Conservation (phyloP, 2,888 invertebrate species). For the Drosophila trichaetosa region DNA sequence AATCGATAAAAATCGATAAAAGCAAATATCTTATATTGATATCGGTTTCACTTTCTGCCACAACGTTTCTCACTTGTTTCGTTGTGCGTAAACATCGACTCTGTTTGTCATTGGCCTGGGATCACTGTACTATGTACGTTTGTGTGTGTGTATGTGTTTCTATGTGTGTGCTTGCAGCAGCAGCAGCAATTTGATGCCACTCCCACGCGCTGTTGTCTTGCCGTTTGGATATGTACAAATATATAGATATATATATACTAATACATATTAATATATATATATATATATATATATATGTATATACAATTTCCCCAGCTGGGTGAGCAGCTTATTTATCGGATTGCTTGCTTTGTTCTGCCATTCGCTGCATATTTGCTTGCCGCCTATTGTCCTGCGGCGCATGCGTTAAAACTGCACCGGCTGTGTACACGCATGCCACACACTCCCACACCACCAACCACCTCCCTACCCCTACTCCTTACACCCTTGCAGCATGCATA, state of each 20-base stretch:
- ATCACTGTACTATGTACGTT: constrained; percentile 37
- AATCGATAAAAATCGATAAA: not conserved
- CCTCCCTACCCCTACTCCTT: not conserved
- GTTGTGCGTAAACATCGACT: not conserved
- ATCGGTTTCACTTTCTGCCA: not conserved
- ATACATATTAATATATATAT: not conserved
- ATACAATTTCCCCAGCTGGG: constrained; percentile 42
- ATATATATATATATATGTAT: not conserved
- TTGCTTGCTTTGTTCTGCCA: constrained; percentile 2
- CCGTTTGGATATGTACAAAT: not conserved
- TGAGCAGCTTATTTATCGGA: constrained; percentile 38
- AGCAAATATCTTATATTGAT: not conserved
- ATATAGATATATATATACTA: not conserved
- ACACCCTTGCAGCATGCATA: not conserved
- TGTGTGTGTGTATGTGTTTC: not conserved
- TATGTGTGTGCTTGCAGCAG: not conserved
- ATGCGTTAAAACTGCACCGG: constrained; percentile 9
- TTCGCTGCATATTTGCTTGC: constrained; percentile 33
- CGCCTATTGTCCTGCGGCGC: constrained; percentile 29
- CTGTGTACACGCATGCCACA: not conserved
- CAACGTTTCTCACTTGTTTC: not conserved
- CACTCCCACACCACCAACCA: no score
- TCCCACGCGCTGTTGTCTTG: constrained; percentile 36
- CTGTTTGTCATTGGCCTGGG: constrained; percentile 6
- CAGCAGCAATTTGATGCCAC: constrained; percentile 31